Evolutionary conservation across 1,140 invertebrate species (phyloP).

Genomic region (Bombus confusus): DNA sequence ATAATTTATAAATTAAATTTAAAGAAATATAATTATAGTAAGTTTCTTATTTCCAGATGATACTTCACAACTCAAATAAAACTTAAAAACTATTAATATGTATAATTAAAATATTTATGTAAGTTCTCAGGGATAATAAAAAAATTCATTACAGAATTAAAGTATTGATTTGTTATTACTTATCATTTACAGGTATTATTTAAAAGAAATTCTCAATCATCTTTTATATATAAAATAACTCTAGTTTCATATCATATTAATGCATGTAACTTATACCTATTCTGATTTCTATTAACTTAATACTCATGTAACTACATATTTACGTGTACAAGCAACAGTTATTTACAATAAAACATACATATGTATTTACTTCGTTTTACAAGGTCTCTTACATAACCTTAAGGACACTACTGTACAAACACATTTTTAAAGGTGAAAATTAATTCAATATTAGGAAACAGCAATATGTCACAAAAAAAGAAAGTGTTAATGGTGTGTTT

Average conservation of each 20-base stretch:
- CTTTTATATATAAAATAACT: neutral
- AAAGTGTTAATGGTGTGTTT: slow-evolving; percentile 83
- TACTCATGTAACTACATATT: neutral
- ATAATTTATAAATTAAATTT: neutral
- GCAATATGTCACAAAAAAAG: slow-evolving; percentile 69
- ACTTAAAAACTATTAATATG: neutral
- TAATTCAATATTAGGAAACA: neutral
- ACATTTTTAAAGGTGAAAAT: neutral
- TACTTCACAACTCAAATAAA: neutral
- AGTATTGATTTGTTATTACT: slow-evolving; percentile 10
- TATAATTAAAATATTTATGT: slow-evolving; percentile 3
- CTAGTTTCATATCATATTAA: neutral
- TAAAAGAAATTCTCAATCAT: neutral
- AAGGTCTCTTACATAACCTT: slow-evolving; percentile 43
- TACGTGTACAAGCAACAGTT: neutral
- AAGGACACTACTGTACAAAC: neutral
- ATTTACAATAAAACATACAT: slow-evolving; percentile 1
- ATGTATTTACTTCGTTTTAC: neutral
- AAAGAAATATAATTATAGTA: neutral
- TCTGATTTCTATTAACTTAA: neutral
- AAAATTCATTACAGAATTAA: neutral
- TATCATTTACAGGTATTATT: neutral
- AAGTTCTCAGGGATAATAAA: slow-evolving; percentile 8
- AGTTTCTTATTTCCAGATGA: slow-evolving; percentile 7
- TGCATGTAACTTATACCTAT: neutral